Percentiles rank a stretch among this genome's conserved stretches.
Evolutionary conservation across 2,888 invertebrate genomes (phyloP).

Genomic region (Drosophila sordidula): DNA sequence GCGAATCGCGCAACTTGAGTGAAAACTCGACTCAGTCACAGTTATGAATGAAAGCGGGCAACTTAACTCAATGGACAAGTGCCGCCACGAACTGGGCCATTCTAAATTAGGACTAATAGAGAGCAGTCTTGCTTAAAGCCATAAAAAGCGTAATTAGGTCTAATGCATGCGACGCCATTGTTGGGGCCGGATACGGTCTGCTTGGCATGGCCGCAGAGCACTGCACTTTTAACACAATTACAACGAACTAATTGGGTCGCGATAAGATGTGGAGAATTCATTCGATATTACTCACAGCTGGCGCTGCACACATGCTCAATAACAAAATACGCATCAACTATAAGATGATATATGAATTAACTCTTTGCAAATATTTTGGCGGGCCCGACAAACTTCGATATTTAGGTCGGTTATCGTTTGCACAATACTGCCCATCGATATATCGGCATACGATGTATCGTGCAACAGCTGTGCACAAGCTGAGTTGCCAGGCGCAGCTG

Average conservation of each 20-base stretch:
- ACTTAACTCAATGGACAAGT: constrained; percentile 13
- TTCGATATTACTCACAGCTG: background rate
- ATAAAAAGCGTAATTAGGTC: constrained; percentile 35
- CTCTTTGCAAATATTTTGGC: background rate
- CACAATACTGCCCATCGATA: constrained; percentile 11
- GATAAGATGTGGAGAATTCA: background rate
- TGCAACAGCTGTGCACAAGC: constrained; percentile 26
- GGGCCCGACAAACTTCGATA: background rate
- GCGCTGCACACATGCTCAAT: background rate
- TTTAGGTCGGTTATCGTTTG: background rate
- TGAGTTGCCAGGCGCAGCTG: constrained; percentile 14
- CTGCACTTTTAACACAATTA: constrained; percentile 5
- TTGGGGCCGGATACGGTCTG: constrained; percentile 14
- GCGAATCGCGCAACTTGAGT: constrained; percentile 35
- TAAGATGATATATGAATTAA: background rate
- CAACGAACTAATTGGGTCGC: constrained; percentile 8
- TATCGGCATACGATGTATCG: background rate
- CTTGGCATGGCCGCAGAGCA: background rate
- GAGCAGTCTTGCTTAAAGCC: constrained; percentile 25
- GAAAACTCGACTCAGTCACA: constrained; percentile 3
- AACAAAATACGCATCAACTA: background rate
- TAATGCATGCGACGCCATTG: constrained; percentile 39
- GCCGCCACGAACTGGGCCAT: constrained; percentile 20
- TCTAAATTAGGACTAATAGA: constrained; percentile 35
- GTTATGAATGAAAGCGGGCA: constrained; percentile 38